phyloP scores from a whole-genome alignment of 30 jellyfish, hydroid and myxozoan species.

The Hydractinia echinata region DNA sequence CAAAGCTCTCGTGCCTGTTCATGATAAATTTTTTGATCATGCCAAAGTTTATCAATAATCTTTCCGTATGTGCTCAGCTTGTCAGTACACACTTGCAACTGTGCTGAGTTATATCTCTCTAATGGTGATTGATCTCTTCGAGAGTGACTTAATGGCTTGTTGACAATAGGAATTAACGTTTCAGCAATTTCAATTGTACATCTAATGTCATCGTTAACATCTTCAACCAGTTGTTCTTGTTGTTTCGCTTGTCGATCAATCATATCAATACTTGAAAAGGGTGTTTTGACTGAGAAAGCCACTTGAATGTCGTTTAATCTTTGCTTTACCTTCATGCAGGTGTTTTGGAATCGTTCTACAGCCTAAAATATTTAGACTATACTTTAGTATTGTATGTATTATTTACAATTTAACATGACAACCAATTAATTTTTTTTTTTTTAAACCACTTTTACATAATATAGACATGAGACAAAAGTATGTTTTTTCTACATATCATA shows the following conservation, averaged over 20 bases:
- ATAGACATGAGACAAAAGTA: too few relatives aligned
- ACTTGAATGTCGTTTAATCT: constrained; percentile 44
- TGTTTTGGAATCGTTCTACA: constrained; percentile 71
- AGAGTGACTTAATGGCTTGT: constrained; percentile 48
- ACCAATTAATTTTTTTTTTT: neutral
- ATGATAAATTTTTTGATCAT: constrained; percentile 37
- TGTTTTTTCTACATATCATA: neutral
- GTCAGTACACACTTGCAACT: constrained; percentile 59
- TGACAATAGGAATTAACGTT: constrained; percentile 59
- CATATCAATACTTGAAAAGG: constrained; percentile 49
- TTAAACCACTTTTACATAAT: too few relatives aligned
- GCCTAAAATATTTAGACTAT: constrained; percentile 44
- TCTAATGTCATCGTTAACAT: constrained; percentile 55
- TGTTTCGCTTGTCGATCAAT: constrained; percentile 38
- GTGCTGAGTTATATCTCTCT: constrained; percentile 54
- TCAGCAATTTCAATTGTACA: constrained; percentile 71
- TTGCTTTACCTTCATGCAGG: constrained; percentile 55
- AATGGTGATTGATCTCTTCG: constrained; percentile 42
- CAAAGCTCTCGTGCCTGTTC: constrained; percentile 59
- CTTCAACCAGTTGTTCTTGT: constrained; percentile 62
- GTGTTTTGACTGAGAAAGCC: constrained; percentile 35
- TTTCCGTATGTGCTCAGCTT: constrained; percentile 33
- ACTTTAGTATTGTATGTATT: neutral
- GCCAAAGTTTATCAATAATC: constrained; percentile 59
- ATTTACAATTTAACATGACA: neutral